These are phyloP conservation scores for Micropterix aruncella DNA, from an alignment of 2,888 invertebrate genomes.

Conservation along the genomic window DNA sequence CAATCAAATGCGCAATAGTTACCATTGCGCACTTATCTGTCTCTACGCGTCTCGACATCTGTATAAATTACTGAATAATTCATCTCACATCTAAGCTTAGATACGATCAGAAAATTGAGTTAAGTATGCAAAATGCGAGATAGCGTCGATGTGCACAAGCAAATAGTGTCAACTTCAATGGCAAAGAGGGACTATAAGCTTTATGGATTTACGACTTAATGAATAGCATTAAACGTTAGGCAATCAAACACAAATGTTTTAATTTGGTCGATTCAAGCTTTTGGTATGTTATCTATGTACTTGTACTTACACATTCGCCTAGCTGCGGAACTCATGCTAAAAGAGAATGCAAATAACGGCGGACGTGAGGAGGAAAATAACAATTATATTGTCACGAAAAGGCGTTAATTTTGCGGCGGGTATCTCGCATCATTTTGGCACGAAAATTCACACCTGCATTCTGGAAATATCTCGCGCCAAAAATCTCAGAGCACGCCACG, in stretches of 20 bases:
- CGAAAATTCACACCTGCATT: not conserved
- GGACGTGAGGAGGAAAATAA: not conserved
- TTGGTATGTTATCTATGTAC: no score
- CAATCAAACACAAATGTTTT: no score
- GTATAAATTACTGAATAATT: not conserved
- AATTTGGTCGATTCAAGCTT: no score
- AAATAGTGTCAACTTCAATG: not conserved
- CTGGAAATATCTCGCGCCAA: not conserved
- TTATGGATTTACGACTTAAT: not conserved
- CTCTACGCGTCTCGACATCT: not conserved
- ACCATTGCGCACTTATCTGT: not conserved
- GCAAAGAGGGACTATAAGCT: not conserved
- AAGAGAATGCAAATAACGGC: not conserved
- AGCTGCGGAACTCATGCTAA: not conserved
- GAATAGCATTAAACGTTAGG: no score
- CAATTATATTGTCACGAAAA: not conserved
- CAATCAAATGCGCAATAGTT: not conserved
- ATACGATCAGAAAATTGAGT: not conserved
- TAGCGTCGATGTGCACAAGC: no score
- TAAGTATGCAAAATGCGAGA: no score
- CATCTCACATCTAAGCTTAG: not conserved
- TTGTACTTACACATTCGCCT: not conserved
- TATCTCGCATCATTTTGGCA: not conserved
- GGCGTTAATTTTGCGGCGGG: not conserved
- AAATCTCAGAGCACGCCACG: not conserved